phyloP scores from a whole-genome alignment of 2,888 invertebrate species.

The Drosophila affinis region DNA sequence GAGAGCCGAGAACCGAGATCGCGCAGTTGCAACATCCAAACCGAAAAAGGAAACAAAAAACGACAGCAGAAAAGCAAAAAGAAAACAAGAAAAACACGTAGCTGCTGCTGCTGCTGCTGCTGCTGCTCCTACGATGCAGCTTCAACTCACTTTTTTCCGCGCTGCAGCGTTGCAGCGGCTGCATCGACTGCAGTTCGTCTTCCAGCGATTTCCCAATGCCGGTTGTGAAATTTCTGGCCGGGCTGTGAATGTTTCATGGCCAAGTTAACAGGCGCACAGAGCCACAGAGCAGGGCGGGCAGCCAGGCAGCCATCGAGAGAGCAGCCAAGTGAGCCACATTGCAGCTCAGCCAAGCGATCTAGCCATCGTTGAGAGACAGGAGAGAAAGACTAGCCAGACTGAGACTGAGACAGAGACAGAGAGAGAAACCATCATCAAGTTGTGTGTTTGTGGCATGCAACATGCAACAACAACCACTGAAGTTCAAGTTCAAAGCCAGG shows the following conservation, averaged over 20 bases:
- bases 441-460: conserved; percentile 63
- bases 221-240: conserved; percentile 69
- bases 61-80: conserved; percentile 34
- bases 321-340: conserved; percentile 12
- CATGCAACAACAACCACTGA: conserved; percentile 53
- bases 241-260: conserved; percentile 77
- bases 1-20: conserved; percentile 45
- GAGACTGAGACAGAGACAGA: neutral
- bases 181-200: conserved; percentile 15
- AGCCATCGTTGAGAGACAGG: conserved; percentile 18
- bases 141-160: conserved; percentile 72
- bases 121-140: conserved; percentile 3
- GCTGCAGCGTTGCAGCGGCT: conserved; percentile 1
- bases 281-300: neutral
- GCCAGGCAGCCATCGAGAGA: conserved; percentile 26
- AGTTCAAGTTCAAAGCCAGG: conserved; percentile 11
- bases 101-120: conserved; percentile 21
- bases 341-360: conserved; percentile 41
- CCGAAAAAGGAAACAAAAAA: conserved; percentile 7
- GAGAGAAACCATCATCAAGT: conserved; percentile 65
- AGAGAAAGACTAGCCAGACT: neutral
- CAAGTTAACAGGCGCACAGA: conserved; percentile 78
- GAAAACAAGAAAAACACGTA: conserved; percentile 79
- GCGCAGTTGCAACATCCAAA: conserved; percentile 57
- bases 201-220: conserved; percentile 71